phyloP scores from a whole-genome alignment of 2,797 vertebrate genomes.

The Lutjanus argentimaculatus region DNA sequence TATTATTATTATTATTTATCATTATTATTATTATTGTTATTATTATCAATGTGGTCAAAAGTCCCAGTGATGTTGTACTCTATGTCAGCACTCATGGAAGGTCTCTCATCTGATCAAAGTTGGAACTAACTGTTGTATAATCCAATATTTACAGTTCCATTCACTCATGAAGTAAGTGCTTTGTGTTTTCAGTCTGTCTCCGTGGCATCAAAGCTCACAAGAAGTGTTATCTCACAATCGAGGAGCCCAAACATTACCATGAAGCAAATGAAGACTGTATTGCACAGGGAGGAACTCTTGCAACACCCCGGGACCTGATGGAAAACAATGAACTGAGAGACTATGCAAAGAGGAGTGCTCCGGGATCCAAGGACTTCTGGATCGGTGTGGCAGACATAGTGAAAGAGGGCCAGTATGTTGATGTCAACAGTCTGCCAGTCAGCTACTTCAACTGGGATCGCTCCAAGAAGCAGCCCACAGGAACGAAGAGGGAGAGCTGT shows the following conservation, averaged over 20 bases:
- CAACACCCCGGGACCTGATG: slow-evolving; percentile 88
- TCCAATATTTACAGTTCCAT: not conserved
- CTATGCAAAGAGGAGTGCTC: slow-evolving; percentile 90
- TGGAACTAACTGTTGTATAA: no score
- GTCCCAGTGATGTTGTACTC: no score
- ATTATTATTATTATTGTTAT: no score
- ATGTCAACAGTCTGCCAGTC: slow-evolving; percentile 92
- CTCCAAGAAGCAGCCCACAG: slow-evolving; percentile 91
- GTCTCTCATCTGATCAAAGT: no score
- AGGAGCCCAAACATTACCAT: slow-evolving; percentile 93
- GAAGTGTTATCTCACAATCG: slow-evolving; percentile 94
- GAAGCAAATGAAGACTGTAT: slow-evolving; percentile 98
- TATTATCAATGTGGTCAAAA: no score
- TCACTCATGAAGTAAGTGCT: slow-evolving; percentile 22
- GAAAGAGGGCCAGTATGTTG: slow-evolving; percentile 94
- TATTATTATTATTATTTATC: no score
- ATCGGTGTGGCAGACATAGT: slow-evolving; percentile 95
- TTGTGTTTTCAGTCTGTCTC: slow-evolving; percentile 93
- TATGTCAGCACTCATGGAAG: no score
- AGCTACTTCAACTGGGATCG: slow-evolving; percentile 94
- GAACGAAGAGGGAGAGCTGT: slow-evolving; percentile 94
- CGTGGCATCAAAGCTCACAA: slow-evolving; percentile 93
- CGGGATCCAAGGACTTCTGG: slow-evolving; percentile 92
- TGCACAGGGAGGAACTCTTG: slow-evolving; percentile 94
- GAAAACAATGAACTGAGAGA: slow-evolving; percentile 92